phyloP scores from a whole-genome alignment of 2,888 invertebrate genomes.

The Dicyrtoma fusca region DNA sequence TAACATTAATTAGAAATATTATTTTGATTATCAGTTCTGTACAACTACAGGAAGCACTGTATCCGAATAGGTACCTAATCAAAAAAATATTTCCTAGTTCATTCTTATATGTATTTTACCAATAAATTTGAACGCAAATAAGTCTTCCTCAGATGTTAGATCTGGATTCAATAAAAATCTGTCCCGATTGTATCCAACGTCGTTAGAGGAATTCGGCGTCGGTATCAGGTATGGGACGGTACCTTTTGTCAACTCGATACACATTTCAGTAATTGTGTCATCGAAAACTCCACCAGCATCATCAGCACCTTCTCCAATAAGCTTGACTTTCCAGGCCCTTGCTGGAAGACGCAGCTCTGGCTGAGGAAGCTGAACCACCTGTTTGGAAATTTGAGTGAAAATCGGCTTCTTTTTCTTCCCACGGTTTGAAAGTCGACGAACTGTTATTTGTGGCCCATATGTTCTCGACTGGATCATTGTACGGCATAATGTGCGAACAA shows the following conservation, averaged over 20 bases:
- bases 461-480: slow-evolving; percentile 71
- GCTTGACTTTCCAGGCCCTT: slow-evolving; percentile 70
- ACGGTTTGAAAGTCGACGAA: slow-evolving; percentile 66
- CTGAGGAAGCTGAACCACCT: slow-evolving; percentile 66
- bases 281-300: slow-evolving; percentile 72
- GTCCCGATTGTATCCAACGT: slow-evolving; percentile 68
- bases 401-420: slow-evolving; percentile 66
- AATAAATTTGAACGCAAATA: slow-evolving; percentile 68
- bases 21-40: background rate
- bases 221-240: slow-evolving; percentile 66
- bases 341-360: slow-evolving; percentile 67
- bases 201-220: slow-evolving; percentile 68
- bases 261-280: slow-evolving; percentile 72
- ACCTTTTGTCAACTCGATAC: slow-evolving; percentile 67
- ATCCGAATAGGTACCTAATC: too few relatives aligned
- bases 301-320: slow-evolving; percentile 70
- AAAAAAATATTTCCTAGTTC: background rate
- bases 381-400: slow-evolving; percentile 68
- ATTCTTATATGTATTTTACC: slow-evolving; percentile 59
- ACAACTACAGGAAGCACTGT: too few relatives aligned
- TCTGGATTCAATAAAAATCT: slow-evolving; percentile 68
- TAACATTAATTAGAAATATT: slow-evolving; percentile 38
- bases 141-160: slow-evolving; percentile 63
- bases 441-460: slow-evolving; percentile 70
- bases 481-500: slow-evolving; percentile 68